phyloP scores from a whole-genome alignment of 2,113 vertebrate species.

The Paradisaea rubra region DNA sequence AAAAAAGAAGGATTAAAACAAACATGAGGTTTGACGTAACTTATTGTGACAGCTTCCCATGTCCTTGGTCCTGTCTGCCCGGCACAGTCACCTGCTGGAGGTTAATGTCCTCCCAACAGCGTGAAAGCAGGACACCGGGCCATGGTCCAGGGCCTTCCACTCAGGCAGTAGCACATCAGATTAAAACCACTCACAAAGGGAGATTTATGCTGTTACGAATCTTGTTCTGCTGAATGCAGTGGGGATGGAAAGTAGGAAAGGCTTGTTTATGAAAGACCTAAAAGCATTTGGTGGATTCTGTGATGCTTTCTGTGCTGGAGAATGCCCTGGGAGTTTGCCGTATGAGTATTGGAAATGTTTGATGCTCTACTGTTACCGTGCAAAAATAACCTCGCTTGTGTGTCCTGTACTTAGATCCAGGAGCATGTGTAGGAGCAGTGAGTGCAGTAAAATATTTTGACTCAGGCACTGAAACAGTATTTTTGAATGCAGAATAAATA shows the following conservation, averaged over 20 bases:
- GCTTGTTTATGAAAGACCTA: background rate
- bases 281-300: background rate
- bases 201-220: background rate
- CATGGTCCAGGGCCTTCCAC: background rate
- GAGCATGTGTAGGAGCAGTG: background rate
- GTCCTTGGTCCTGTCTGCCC: background rate
- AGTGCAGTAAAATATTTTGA: background rate
- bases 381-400: background rate
- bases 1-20: background rate
- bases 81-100: background rate
- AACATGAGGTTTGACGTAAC: background rate
- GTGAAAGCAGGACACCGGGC: background rate
- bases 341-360: background rate
- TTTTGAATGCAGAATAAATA: constrained; percentile 8
- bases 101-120: background rate
- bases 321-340: background rate
- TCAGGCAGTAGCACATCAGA: background rate
- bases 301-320: background rate
- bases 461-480: background rate
- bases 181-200: background rate
- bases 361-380: background rate
- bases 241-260: background rate
- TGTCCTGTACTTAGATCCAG: background rate
- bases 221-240: background rate
- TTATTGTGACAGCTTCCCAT: background rate